Evolutionary conservation across 2,113 vertebrate species (phyloP), one percentile per base, ranked within the genome.

Genomic region (Lepidothrix coronata): DNA sequence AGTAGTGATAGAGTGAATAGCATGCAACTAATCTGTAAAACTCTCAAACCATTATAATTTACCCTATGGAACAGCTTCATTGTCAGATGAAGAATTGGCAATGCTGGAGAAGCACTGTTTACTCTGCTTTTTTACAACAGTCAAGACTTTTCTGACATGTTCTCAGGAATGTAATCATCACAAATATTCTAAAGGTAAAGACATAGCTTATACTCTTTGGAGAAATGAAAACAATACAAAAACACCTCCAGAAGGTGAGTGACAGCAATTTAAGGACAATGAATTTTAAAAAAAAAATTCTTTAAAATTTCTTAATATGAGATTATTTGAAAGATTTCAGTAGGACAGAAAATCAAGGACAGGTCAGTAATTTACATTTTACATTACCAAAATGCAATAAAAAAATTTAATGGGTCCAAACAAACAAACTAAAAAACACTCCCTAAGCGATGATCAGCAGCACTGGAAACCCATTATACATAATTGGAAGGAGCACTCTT

Each of bases 31-130:
- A 94, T 96, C 93, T 83, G 54, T 80, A 75, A 91, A 91, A 87
- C 93, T 86, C 87, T 89, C 73, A 90, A 82, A 71, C 74, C 79
- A 87, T 95, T 92, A 65, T 83, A 61, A 96, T 95, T 94, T 96
- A 92, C 72, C 68, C 78, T 46, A 46, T 30, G 55, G 92, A 94
- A 85, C 62, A 91, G 28, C 72, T 86, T 87, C 91, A 77, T 82
- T 91, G 96, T 93, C 55, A 92, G 73, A 82, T 88, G 72, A 93
- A 95, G 81, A 57, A 94, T 37, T 72, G 28, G 37, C 25, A 14
- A 30, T 89, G 73, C 41, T 51, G 37, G 37, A 89, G 61, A n/a
- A 88, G 76, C n/a, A 68, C 62, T 59, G 31, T 85, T 59, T 48
- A 76, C 39, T 79, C 85, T 71, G 75, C 57, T 96, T 85, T 86